These are phyloP conservation scores for Hippopotamus amphibius DNA, from an alignment of 2,113 vertebrate species.

Conservation along the genomic window DNA sequence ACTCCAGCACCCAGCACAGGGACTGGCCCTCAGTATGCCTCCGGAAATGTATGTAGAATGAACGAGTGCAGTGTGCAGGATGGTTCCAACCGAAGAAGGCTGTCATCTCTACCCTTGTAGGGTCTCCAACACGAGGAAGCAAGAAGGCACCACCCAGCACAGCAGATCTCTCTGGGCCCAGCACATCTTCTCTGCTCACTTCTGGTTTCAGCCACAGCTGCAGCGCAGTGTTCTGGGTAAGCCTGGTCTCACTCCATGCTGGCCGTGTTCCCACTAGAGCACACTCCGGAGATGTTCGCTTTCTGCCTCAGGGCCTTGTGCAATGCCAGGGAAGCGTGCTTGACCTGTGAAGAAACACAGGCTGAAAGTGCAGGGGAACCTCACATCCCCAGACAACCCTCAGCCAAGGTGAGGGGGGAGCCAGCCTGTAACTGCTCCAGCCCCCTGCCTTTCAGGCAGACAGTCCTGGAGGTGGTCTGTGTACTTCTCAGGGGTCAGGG, in stretches of 20 bases:
- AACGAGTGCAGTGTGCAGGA: neutral
- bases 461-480: neutral
- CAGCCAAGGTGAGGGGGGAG: too few relatives aligned
- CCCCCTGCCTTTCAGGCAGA: neutral
- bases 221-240: neutral
- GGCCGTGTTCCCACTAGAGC: neutral
- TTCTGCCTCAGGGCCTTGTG: neutral
- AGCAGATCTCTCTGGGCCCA: neutral
- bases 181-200: neutral
- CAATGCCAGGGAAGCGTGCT: neutral
- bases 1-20: neutral
- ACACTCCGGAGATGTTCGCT: neutral
- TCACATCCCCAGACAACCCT: neutral
- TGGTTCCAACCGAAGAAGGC: neutral
- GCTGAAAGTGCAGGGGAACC: neutral
- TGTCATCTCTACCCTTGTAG: neutral
- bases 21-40: neutral
- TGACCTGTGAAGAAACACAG: neutral
- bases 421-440: neutral
- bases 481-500: neutral
- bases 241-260: accelerated
- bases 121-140: neutral
- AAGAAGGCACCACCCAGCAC: neutral
- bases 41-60: neutral
- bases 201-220: neutral